Percentiles rank a stretch among this genome's conserved stretches.
Evolutionary conservation across 1,140 invertebrate genomes (phyloP).

Genomic region (Oreohelix idahoensis): DNA sequence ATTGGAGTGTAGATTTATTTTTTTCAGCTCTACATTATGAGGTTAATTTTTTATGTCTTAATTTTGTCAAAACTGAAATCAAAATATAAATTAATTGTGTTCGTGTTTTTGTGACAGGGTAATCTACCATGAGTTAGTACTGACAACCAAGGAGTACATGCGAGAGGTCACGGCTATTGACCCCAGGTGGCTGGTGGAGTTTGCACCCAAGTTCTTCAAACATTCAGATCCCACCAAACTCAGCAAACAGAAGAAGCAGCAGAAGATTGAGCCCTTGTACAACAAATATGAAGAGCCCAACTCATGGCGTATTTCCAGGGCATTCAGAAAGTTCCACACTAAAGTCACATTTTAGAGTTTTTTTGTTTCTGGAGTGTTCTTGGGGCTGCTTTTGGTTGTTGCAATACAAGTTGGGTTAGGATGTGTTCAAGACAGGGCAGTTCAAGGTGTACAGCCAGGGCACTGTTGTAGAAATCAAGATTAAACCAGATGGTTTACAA

Average conservation of each 20-base stretch:
- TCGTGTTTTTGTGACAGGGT: slow-evolving; percentile 80
- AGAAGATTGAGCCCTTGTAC: slow-evolving; percentile 96
- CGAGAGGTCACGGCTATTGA: slow-evolving; percentile 98
- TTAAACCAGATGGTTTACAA: no score
- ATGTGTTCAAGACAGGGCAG: no score
- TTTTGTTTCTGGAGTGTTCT: not conserved
- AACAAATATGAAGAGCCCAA: slow-evolving; percentile 99
- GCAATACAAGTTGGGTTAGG: no score
- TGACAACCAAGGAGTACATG: slow-evolving; percentile 99
- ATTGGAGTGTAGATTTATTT: no score
- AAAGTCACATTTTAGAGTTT: slow-evolving; percentile 72
- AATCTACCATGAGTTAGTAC: slow-evolving; percentile 98
- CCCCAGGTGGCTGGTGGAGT: slow-evolving; percentile 99
- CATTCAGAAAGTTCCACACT: slow-evolving; percentile 72
- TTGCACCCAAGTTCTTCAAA: slow-evolving; percentile 98
- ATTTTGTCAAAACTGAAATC: no score
- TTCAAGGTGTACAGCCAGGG: no score
- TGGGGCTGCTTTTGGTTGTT: not conserved
- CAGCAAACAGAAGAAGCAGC: slow-evolving; percentile 99
- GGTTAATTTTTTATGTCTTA: no score
- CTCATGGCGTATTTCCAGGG: slow-evolving; percentile 96
- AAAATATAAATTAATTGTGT: no score
- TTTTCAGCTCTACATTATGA: no score
- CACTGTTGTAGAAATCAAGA: no score
- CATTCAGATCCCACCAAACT: slow-evolving; percentile 99